These are phyloP conservation scores for Macroglossus sobrinus DNA, from an alignment of 2,113 vertebrate species.

Conservation along the genomic window DNA sequence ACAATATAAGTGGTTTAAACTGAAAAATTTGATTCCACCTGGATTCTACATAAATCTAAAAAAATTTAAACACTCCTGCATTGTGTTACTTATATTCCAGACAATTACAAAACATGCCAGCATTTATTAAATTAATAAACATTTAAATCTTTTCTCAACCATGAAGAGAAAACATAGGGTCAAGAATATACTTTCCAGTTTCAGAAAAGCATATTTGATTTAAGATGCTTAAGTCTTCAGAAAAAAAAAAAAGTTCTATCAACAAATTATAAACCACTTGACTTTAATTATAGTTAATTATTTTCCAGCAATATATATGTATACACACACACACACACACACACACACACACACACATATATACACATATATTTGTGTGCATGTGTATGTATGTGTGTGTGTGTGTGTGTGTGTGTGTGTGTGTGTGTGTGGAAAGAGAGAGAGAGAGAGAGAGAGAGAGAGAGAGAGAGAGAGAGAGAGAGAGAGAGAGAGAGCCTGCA, in stretches of 20 bases:
- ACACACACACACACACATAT: too few species aligned
- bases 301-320: background rate
- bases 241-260: slow-evolving; percentile 2
- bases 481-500: too few species aligned
- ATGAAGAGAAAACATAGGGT: background rate
- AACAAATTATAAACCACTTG: slow-evolving; percentile 8
- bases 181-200: background rate
- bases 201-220: background rate
- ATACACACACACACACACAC: too few species aligned
- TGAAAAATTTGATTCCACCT: background rate
- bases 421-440: too few species aligned
- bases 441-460: too few species aligned
- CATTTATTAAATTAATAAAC: background rate
- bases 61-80: background rate
- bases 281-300: background rate
- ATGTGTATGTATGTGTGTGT: too few species aligned
- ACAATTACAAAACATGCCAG: background rate
- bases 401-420: too few species aligned
- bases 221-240: background rate
- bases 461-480: too few species aligned
- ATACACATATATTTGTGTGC: too few species aligned
- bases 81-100: background rate
- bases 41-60: background rate
- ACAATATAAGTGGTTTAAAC: background rate
- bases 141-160: background rate